These are phyloP conservation scores for Ceratina japonica DNA, from an alignment of 1,140 invertebrate species.

Conservation along the genomic window DNA sequence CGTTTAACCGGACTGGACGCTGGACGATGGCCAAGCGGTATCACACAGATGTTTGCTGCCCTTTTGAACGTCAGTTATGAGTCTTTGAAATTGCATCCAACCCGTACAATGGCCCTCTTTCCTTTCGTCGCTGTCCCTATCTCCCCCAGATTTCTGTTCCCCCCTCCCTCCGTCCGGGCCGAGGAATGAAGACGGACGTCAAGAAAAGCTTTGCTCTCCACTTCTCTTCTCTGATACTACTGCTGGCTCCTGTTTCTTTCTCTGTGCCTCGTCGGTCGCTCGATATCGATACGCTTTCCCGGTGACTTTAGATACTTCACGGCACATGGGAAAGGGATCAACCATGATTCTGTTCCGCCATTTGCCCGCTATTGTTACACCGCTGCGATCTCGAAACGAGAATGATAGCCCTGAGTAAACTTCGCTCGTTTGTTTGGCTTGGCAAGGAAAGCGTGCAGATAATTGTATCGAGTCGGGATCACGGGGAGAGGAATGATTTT, in stretches of 20 bases:
- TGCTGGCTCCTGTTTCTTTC: constrained; percentile 10
- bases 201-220: constrained; percentile 15
- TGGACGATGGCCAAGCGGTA: constrained; percentile 71
- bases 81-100: constrained; percentile 70
- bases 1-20: constrained; percentile 67
- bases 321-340: neutral
- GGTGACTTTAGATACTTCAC: constrained; percentile 5
- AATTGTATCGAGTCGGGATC: too few relatives aligned
- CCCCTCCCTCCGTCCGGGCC: neutral
- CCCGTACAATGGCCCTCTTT: constrained; percentile 52
- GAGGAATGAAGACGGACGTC: constrained; percentile 21
- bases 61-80: constrained; percentile 70
- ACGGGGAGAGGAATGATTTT: too few relatives aligned
- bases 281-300: constrained; percentile 44
- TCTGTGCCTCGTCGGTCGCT: neutral
- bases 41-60: constrained; percentile 65
- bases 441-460: too few relatives aligned
- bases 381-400: too few relatives aligned
- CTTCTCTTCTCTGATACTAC: neutral
- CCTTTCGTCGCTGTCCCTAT: neutral
- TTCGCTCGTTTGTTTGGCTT: too few relatives aligned
- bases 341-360: neutral
- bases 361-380: too few relatives aligned
- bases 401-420: too few relatives aligned
- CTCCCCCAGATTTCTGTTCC: constrained; percentile 2